These are phyloP conservation scores for Microcebus tavaratra DNA, from an alignment of 2,113 vertebrate genomes.

Conservation along the genomic window DNA sequence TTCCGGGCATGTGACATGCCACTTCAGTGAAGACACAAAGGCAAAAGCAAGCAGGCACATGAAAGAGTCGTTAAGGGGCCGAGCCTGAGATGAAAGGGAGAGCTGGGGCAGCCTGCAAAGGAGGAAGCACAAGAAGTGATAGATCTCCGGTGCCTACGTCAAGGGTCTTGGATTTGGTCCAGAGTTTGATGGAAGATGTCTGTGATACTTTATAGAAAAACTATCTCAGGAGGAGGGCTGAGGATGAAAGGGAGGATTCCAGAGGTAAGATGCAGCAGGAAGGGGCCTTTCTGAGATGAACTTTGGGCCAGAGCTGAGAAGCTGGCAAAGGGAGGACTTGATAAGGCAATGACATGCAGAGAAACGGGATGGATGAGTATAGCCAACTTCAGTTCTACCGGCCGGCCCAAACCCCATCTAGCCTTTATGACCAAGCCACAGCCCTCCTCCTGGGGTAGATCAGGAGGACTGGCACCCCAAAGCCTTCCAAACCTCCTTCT, in stretches of 20 bases:
- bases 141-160: fast-evolving
- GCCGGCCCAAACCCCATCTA: background rate
- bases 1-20: fast-evolving
- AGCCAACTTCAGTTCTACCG: too few relatives aligned
- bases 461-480: background rate
- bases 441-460: background rate
- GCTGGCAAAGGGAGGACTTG: background rate
- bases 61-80: background rate
- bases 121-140: background rate
- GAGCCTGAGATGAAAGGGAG: background rate
- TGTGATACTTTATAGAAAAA: background rate
- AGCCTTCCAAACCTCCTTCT: background rate
- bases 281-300: background rate
- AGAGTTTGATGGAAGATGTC: background rate
- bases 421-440: background rate
- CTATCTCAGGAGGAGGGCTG: background rate
- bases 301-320: background rate
- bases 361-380: fast-evolving
- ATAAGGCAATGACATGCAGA: background rate
- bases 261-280: background rate
- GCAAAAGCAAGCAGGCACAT: background rate
- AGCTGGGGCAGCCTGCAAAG: background rate
- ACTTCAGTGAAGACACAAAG: background rate
- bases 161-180: background rate
- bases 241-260: background rate